A percentile compares a stretch with the other conserved stretches of the same genome.
phyloP scores from a whole-genome alignment of 2,797 vertebrate genomes.

The Falco cherrug region DNA sequence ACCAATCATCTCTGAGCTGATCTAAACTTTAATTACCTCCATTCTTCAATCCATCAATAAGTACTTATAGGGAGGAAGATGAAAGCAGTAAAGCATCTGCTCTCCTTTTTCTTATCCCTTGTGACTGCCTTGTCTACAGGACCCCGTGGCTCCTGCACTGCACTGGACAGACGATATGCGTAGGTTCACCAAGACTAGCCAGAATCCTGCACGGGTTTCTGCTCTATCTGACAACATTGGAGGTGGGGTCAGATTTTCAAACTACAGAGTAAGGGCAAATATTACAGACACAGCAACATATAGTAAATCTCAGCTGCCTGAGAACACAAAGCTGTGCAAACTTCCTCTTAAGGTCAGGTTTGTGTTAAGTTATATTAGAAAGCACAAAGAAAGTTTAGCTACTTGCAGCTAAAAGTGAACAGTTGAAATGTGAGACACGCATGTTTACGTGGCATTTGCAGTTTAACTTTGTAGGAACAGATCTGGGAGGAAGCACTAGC shows the following conservation, averaged over 20 bases:
- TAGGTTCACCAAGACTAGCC: background rate
- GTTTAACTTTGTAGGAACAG: background rate
- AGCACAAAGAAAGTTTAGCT: slow-evolving; percentile 37
- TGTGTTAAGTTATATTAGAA: slow-evolving; percentile 53
- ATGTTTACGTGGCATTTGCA: background rate
- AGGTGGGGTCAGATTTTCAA: background rate
- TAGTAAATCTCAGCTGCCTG: slow-evolving; percentile 35
- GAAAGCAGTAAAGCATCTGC: background rate
- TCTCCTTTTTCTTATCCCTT: background rate
- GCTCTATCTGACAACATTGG: background rate
- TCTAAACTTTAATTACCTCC: background rate
- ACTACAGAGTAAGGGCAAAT: slow-evolving; percentile 23
- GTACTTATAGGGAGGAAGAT: background rate
- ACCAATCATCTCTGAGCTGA: background rate
- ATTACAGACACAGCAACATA: slow-evolving; percentile 33
- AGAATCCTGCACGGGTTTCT: background rate
- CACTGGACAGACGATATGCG: background rate
- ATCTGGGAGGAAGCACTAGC: background rate
- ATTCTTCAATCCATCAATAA: background rate
- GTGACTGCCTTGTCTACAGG: background rate
- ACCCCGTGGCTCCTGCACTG: background rate
- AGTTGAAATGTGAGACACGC: background rate
- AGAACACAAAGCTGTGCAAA: slow-evolving; percentile 62
- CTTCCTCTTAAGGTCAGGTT: slow-evolving; percentile 65
- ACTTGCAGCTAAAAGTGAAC: background rate